A percentile compares a stretch with the other conserved stretches of the same genome.
Conservation (phyloP, 2,113 vertebrate genomes). For the Solenodon paradoxus region DNA sequence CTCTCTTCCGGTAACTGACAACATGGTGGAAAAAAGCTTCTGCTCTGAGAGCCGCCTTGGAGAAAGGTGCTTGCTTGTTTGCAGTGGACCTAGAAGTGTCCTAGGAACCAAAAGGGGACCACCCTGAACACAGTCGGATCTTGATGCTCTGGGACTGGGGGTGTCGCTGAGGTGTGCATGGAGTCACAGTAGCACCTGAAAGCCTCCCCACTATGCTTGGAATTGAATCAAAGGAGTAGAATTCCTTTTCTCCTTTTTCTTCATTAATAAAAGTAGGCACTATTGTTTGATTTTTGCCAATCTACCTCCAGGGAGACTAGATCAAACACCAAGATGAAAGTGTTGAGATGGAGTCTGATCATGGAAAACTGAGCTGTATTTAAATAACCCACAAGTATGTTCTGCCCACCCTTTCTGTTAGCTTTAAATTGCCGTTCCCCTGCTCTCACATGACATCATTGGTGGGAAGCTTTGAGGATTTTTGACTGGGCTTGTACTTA, state of each 20-base stretch:
- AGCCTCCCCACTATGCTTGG: neutral
- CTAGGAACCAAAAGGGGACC: neutral
- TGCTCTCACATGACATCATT: rapidly evolving
- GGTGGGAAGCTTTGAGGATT: neutral
- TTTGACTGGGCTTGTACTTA: neutral
- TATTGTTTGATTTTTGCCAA: neutral
- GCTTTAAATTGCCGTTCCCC: neutral
- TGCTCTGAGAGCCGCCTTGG: neutral
- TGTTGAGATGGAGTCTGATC: neutral
- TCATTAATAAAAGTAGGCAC: neutral
- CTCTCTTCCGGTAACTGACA: neutral
- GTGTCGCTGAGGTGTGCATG: no score
- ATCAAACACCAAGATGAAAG: neutral
- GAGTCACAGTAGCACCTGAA: neutral
- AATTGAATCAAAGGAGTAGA: neutral
- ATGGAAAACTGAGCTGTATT: neutral
- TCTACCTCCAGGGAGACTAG: neutral
- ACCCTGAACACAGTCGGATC: neutral
- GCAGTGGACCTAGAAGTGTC: neutral
- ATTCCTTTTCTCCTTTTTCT: neutral
- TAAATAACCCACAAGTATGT: neutral
- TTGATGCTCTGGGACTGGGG: rapidly evolving
- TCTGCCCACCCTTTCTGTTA: neutral
- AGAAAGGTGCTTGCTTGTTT: neutral
- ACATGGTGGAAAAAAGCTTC: neutral